These are phyloP conservation scores for Enteromius anoplus DNA, from an alignment of 2,797 vertebrate genomes.

Conservation along the genomic window DNA sequence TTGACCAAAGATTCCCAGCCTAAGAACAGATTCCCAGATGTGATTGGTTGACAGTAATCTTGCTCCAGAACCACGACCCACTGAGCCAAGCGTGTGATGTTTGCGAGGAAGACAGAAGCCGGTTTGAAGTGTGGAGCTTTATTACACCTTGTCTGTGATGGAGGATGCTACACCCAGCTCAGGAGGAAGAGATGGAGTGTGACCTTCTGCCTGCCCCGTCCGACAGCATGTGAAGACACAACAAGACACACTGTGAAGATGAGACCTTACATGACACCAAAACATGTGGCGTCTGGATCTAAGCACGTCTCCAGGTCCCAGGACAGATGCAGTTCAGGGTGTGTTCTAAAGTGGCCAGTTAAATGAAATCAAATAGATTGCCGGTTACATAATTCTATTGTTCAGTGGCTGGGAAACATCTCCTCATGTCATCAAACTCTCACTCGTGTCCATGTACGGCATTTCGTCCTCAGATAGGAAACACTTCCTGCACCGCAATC, in stretches of 20 bases:
- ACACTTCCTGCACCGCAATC: slow-evolving; percentile 12
- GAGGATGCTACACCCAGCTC: slow-evolving; percentile 50
- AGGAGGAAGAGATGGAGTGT: slow-evolving; percentile 49
- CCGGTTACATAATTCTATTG: not conserved
- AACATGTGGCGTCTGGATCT: no score
- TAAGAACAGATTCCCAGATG: not conserved
- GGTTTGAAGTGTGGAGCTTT: not conserved
- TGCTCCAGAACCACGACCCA: not conserved
- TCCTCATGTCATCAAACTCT: not conserved
- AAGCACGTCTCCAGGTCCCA: not conserved
- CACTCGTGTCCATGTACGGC: not conserved
- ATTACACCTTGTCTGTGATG: not conserved
- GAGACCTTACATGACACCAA: no score
- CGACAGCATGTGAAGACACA: not conserved
- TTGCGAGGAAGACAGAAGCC: not conserved
- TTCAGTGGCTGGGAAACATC: not conserved
- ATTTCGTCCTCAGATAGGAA: slow-evolving; percentile 8
- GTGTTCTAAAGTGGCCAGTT: not conserved
- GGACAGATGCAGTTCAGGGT: not conserved
- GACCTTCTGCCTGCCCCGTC: not conserved
- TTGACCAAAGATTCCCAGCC: no score
- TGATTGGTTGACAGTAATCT: not conserved
- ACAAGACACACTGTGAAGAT: not conserved
- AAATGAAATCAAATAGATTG: not conserved
- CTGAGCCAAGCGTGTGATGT: not conserved